A percentile compares a stretch with the other conserved stretches of the same genome.
phyloP scores from a whole-genome alignment of 2,797 vertebrate genomes.

The Chelon auratus region DNA sequence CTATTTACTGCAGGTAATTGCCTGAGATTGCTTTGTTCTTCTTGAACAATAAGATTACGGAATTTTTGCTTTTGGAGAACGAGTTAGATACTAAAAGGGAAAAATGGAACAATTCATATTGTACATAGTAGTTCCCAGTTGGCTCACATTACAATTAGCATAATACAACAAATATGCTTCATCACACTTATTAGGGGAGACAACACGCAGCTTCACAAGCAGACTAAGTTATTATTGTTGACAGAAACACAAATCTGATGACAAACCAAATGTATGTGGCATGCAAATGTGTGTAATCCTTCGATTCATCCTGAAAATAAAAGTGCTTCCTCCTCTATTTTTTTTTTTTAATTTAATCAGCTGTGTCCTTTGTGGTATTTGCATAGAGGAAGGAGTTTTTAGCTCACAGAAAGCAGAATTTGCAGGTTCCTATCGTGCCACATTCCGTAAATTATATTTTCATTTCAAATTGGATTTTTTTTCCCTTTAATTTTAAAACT shows the following conservation, averaged over 20 bases:
- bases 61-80: slow-evolving; percentile 29
- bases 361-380: not conserved
- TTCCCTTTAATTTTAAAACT: not conserved
- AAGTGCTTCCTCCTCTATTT: slow-evolving; percentile 14
- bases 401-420: slow-evolving; percentile 8
- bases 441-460: not conserved
- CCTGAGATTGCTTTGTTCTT: slow-evolving; percentile 21
- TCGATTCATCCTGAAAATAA: slow-evolving; percentile 9
- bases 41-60: not conserved
- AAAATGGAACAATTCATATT: not conserved
- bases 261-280: slow-evolving; percentile 16
- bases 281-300: slow-evolving; percentile 31
- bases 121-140: not conserved
- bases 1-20: slow-evolving; percentile 39
- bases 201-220: not conserved
- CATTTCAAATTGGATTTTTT: not conserved
- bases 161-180: not conserved
- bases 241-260: slow-evolving; percentile 23
- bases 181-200: not conserved
- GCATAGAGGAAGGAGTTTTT: not conserved
- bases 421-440: too few species aligned
- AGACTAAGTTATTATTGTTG: not conserved
- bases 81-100: not conserved
- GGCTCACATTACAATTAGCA: not conserved
- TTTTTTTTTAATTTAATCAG: slow-evolving; percentile 33